Evolutionary conservation across 2,888 invertebrate genomes (phyloP), one percentile per base, ranked within the genome.

Genomic region (Lasioglossum morio): DNA sequence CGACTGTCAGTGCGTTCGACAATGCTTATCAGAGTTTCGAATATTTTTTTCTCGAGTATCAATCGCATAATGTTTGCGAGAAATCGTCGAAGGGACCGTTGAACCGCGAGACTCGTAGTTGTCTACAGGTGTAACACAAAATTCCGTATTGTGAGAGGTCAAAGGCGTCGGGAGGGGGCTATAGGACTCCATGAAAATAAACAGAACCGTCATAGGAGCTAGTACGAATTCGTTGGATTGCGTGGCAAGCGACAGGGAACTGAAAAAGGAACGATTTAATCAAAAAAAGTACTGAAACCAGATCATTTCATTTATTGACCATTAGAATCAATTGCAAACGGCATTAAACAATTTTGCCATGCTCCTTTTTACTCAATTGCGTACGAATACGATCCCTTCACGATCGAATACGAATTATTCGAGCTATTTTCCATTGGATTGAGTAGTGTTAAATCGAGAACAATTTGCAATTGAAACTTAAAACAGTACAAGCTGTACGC

Each of bases 21-120:
- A 4, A 37, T 10, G 16, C 30, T 72, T 16, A 16, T 37, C n/a
- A 8, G 4, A 4, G 12, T 72, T 30, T 19, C 8, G 27, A 12
- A 3, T 27, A n/a, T 72, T 34, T 37, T 16, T 69, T 72, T 48
- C 60, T 19, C 7, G 8, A 57, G 23, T 46, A 74, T 73, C 53
- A 48, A 40, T n/a, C 27, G 34, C 57, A 81, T 48, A 69, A 48
- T 75, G 19, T 8, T 7, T 27, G 57, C 69, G 34, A 34, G 19
- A 63, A 63, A 14, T 63, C 63, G 34, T 30, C 53, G 27, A 73
- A 43, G 19, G 37, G 27, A 79, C 73, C 79, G 85, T 87, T 82
- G 76, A 75, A 16, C 57, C 84, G 81, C 63, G 48, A 89, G 81
- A 30, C 43, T 57, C 40, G 16, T 70, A 40, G 48, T 46, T 69